Evolutionary conservation across 2,797 vertebrate species (phyloP), one percentile per base, ranked within the genome.

Genomic region (Adelosebastes latens): DNA sequence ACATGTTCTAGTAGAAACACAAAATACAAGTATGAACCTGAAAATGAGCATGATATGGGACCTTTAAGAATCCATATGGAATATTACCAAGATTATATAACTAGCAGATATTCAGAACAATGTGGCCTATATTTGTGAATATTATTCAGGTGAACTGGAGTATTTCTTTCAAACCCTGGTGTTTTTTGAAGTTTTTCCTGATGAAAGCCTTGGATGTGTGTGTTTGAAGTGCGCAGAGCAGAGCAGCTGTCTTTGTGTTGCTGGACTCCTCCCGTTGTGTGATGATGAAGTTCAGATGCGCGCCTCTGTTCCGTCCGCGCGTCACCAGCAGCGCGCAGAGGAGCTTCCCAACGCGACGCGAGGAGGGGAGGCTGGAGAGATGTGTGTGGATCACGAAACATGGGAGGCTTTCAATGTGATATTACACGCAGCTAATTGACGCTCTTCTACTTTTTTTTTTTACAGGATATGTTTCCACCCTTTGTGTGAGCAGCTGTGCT

Each of bases 211-310:
- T 52, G 73, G 4, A 4, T 46, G 13, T 67, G 73, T 42, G 66
- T 74, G 80, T 85, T 76, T 87, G 85, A 85, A 86, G 91, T 83
- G 87, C 78, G 82, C 80, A 81, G 66, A 83, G 86, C 90, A 87
- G 88, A 83, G 86, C 90, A 87, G 88, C 91, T 91, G 87, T 82
- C 84, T 92, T 81, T 87, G 88, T 88, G 84, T 84, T 64, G 29
- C 72, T 7, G 90, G 91, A 89, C 93, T 93, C 94, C 93, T 93
- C 92, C 93, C 89, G 93, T 64, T 81, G 78, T 84, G 84, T 89
- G 90, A 79, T 89, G 90, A 79, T 90, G 88, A 93, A 94, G 92
- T 94, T 94, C 87, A 85, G 85, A 80, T 83, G 93, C 79, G 88
- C 84, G 86, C 75, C 74, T 81, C 84, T 87, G 83, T 87, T 83